These are phyloP conservation scores for Ardeotis arabs DNA, from an alignment of 2,113 vertebrate genomes.

Conservation along the genomic window DNA sequence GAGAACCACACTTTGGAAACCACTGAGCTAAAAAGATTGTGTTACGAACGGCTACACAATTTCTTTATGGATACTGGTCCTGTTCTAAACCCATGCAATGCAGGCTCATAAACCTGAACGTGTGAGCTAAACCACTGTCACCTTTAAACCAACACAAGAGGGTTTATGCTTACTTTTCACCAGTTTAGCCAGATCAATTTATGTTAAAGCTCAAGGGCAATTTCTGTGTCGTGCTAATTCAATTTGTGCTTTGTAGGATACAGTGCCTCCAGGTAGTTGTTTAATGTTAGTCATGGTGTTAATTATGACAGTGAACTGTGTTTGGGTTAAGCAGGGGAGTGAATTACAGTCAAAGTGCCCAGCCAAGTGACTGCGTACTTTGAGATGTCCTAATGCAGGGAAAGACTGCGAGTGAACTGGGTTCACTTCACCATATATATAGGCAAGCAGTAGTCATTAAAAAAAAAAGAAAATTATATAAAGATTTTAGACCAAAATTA, in stretches of 20 bases:
- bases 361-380: background rate
- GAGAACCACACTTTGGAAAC: background rate
- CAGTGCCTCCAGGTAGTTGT: constrained; percentile 1
- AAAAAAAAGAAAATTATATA: background rate
- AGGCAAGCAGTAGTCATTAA: background rate
- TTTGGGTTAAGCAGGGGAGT: background rate
- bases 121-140: background rate
- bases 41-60: background rate
- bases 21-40: background rate
- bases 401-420: background rate
- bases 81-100: background rate
- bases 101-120: background rate
- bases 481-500: background rate
- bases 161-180: constrained; percentile 8
- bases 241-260: constrained; percentile 15
- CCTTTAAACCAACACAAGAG: background rate
- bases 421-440: background rate
- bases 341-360: background rate
- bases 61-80: background rate
- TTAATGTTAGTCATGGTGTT: constrained; percentile 27
- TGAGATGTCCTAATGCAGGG: background rate
- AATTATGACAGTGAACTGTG: constrained; percentile 26
- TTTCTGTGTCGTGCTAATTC: constrained; percentile 10
- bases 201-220: background rate
- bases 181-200: constrained; percentile 6